A percentile compares a stretch with the other conserved stretches of the same genome.
Conservation (phyloP, 2,888 invertebrate species). For the Cephus runcator region DNA sequence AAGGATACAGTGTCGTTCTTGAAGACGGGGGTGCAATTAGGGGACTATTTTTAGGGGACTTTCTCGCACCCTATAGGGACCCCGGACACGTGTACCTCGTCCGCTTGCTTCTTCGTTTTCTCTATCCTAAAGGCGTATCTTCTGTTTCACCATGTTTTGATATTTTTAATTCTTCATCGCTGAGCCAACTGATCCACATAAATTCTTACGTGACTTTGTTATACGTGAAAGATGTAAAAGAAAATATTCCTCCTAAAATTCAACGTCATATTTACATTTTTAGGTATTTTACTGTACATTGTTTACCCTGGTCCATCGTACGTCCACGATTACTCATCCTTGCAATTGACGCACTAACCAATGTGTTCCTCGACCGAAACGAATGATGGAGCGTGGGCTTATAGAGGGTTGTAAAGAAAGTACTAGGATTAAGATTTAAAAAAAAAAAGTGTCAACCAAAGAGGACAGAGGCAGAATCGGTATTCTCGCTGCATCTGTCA, state of each 20-base stretch:
- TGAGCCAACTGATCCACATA: not conserved
- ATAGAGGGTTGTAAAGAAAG: not conserved
- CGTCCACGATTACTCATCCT: not conserved
- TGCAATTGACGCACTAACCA: not conserved
- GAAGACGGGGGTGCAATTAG: constrained; percentile 5
- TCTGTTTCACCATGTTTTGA: not conserved
- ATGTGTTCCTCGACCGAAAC: not conserved
- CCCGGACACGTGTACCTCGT: constrained; percentile 1
- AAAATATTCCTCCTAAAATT: not conserved
- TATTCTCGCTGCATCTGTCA: not conserved
- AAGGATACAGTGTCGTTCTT: not conserved
- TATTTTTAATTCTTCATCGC: not conserved
- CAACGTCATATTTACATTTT: not conserved
- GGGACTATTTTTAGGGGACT: not conserved
- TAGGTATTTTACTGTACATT: not conserved
- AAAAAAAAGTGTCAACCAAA: not conserved
- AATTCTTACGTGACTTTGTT: not conserved
- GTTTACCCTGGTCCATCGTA: not conserved
- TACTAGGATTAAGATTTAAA: not conserved
- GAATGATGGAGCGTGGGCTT: not conserved
- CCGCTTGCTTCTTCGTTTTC: not conserved
- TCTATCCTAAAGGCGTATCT: not conserved
- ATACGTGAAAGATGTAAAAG: not conserved
- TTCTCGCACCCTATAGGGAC: not conserved
- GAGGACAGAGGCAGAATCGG: not conserved